Base-by-base conservation (phyloP, 2,113 vertebrate genomes). In the Microcebus griseorufus region DNA sequence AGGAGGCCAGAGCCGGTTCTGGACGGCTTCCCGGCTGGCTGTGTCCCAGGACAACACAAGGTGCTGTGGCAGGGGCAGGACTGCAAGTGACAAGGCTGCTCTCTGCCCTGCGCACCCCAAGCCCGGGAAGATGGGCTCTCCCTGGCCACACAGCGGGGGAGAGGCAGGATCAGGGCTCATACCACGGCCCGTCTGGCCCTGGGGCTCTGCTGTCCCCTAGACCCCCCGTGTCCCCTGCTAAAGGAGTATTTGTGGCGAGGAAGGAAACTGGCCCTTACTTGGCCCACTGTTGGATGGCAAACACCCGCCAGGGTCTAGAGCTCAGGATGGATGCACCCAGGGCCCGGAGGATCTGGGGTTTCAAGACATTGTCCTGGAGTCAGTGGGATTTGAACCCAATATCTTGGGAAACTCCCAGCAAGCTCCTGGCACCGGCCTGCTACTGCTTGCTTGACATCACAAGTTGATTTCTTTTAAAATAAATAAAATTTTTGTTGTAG, bases 161-260 rank as follows among this genome's bases (percentile, higher is more conserved):
- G 65, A 6, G 7, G 73, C 39, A 32, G 70, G n/a, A 6, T 14
- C 7, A 39, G 20, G 48, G 22, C 23, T 75, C 82, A 64, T 2
- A 10, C 17, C 20, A 6, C 0, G 16, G 11, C 37, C 10, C 1
- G 0, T 18, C 0, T 12, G 12, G 23, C 78, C 29, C 25, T 39
- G 78, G 78, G 69, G 17, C 25, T 22, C n/a, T 29, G 17, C 3
- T 39, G 48, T 23, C 48, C 39, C 48, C 9, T 22, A 64, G 58
- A 32, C 5, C 16, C 12, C 16, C 83, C 3, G 17, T 76, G 42
- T 84, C 32, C 45, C 39, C 62, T 9, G 32, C 16, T 9, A 62
- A 51, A 83, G 69, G 29, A 76, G 48, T 34, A 20, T 76, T 48
- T 34, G 80, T 42, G 12, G 25, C 6, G 9, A 72, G 53, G 86